phyloP scores from a whole-genome alignment of 2,797 vertebrate species.

The Xenentodon cancila region DNA sequence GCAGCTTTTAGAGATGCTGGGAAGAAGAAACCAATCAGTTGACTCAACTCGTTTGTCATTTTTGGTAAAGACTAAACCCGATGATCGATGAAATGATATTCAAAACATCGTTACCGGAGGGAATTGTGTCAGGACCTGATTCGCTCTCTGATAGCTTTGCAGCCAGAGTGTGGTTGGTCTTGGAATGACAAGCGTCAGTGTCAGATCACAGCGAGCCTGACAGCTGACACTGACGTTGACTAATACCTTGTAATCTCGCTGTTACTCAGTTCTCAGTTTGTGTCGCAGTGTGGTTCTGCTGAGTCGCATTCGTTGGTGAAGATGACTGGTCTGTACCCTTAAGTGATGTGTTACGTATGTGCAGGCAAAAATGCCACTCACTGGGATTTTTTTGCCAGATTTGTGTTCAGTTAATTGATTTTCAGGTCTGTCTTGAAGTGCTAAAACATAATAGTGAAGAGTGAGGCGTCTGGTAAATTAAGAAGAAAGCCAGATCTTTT shows the following conservation, averaged over 20 bases:
- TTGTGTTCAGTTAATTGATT: constrained; percentile 69
- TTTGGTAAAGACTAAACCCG: not conserved
- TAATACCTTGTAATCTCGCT: constrained; percentile 39
- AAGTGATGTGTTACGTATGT: constrained; percentile 63
- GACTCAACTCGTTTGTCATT: not conserved
- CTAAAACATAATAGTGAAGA: constrained; percentile 9
- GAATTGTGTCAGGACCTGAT: not conserved
- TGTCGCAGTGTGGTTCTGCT: constrained; percentile 5
- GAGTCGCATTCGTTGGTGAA: constrained; percentile 26
- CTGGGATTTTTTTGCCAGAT: constrained; percentile 48
- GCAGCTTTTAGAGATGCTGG: constrained; percentile 10
- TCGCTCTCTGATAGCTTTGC: constrained; percentile 8
- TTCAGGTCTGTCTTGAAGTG: constrained; percentile 32
- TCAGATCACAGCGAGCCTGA: constrained; percentile 39
- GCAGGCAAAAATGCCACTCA: constrained; percentile 62
- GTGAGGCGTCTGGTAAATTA: constrained; percentile 23
- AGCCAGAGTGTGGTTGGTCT: constrained; percentile 6
- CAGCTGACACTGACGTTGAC: constrained; percentile 36
- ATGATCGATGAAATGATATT: not conserved
- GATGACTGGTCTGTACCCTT: constrained; percentile 46
- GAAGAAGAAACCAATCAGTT: constrained; percentile 19
- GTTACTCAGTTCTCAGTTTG: constrained; percentile 45
- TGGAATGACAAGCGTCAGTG: constrained; percentile 37
- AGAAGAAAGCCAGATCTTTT: constrained; percentile 28
- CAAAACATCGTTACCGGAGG: constrained; percentile 3